Evolutionary conservation across 1,140 invertebrate species (phyloP), one percentile per base, ranked within the genome.

Genomic region (Papilio helenus): DNA sequence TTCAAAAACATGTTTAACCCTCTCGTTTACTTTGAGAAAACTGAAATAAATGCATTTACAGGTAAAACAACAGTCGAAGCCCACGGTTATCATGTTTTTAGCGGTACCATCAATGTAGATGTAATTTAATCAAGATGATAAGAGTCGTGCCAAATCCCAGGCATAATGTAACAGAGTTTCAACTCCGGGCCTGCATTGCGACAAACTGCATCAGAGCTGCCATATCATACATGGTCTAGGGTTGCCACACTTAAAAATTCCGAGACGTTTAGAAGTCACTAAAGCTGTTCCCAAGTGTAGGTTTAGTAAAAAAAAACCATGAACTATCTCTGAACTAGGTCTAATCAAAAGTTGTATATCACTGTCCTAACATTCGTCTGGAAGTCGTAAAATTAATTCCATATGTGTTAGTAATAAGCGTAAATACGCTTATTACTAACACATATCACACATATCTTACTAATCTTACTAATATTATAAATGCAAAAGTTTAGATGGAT

Each of bases 181-280:
- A 14, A 26, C 20, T 26, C 20, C 72, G 72, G 42, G 72, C n/a
- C 72, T 74, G 72, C 72, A 74, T 74, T 74, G 72, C 72, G 72
- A 74, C 72, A 74, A 49, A 49, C 72, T 49, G 72, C 72, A 74
- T 74, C 72, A 49, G 39, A 23, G 23, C 12, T 44, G 61, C 61
- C 61, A 74, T 26, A 51, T 73, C 72, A 73, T 74, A 74, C 72
- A 74, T 74, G 39, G 42, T 44, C 72, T 74, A 49, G 72, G 20
- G 61, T 34, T 68, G 61, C 12, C 26, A 16, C 61, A 3, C 26
- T 68, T 68, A 12, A 26, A 61, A 61, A 26, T 10, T 23, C 20
- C n/a, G n/a, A 26, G 8, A 61, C 20, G 9, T 55, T 55, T 51
- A 18, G 49, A 5, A 16, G 49, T 18, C 49, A 51, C 49, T 18